Conservation (phyloP, 2,888 invertebrate species). For the Colletes collaris region DNA sequence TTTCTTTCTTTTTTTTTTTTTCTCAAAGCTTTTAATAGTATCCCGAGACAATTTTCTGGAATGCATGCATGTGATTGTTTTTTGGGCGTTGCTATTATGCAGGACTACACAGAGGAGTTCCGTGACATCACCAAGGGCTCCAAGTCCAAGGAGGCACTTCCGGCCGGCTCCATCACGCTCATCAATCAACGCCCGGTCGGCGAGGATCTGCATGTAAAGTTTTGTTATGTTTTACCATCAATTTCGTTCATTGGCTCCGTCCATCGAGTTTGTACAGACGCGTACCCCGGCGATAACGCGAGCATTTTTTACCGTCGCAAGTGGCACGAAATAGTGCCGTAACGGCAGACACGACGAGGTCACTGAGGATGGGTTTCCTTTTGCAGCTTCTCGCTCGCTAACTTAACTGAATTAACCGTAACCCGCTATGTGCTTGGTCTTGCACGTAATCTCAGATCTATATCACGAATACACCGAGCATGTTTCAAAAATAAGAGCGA, state of each 20-base stretch:
- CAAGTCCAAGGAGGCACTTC: slow-evolving; percentile 95
- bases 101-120: slow-evolving; percentile 99
- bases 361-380: slow-evolving; percentile 66
- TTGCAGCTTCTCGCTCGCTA: slow-evolving; percentile 63
- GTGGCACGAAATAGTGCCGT: slow-evolving; percentile 38
- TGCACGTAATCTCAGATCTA: slow-evolving; percentile 50
- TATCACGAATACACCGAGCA: slow-evolving; percentile 28
- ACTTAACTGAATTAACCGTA: slow-evolving; percentile 67
- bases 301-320: slow-evolving; percentile 12
- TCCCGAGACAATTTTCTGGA: slow-evolving; percentile 74
- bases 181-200: slow-evolving; percentile 97
- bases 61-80: slow-evolving; percentile 84
- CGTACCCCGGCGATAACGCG: background rate
- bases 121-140: slow-evolving; percentile 96
- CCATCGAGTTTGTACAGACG: background rate
- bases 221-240: slow-evolving; percentile 64
- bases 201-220: slow-evolving; percentile 94
- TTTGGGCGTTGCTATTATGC: slow-evolving; percentile 83
- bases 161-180: slow-evolving; percentile 96
- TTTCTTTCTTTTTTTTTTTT: no score
- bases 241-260: background rate
- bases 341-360: slow-evolving; percentile 56
- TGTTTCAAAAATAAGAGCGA: slow-evolving; percentile 18
- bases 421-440: slow-evolving; percentile 59
- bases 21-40: slow-evolving; percentile 16